These are phyloP conservation scores for Pseudolycoriella hygida DNA, from an alignment of 2,888 invertebrate species.

Conservation along the genomic window DNA sequence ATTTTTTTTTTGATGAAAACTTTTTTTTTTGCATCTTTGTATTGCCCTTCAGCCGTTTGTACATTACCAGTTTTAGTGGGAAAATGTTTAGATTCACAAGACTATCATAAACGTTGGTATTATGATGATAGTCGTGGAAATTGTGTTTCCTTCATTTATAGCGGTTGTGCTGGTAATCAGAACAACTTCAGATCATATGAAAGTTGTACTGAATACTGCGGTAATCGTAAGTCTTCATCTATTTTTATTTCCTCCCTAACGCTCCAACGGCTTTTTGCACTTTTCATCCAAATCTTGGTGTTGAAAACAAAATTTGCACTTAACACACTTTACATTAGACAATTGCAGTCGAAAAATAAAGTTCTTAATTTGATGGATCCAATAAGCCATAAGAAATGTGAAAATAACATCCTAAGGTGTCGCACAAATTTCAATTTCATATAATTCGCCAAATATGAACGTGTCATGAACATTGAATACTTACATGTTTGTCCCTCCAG, in stretches of 20 bases:
- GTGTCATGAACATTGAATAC: too few relatives aligned
- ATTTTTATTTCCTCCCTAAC: background rate
- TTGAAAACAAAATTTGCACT: background rate
- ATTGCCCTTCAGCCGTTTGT: conserved; percentile 36
- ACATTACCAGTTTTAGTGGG: conserved; percentile 43
- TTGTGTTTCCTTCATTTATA: conserved; percentile 66
- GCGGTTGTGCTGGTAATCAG: conserved; percentile 73
- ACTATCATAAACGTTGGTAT: conserved; percentile 46
- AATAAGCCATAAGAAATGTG: too few relatives aligned
- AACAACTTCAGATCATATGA: conserved; percentile 67
- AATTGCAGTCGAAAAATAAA: background rate
- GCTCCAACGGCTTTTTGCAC: background rate
- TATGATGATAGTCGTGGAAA: conserved; percentile 47
- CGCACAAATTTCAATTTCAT: too few relatives aligned
- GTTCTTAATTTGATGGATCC: too few relatives aligned
- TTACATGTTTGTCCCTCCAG: too few relatives aligned
- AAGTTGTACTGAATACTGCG: conserved; percentile 45
- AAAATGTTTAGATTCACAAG: conserved; percentile 30
- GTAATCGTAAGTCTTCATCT: conserved; percentile 22
- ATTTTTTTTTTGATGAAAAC: background rate
- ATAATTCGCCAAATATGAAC: too few relatives aligned
- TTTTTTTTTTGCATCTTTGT: background rate
- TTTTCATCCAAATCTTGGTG: conserved; percentile 5
- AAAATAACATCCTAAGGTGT: too few relatives aligned
- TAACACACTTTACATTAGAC: background rate